Evolutionary conservation across 2,797 vertebrate species (phyloP).

Genomic region (Siniperca obscura): DNA sequence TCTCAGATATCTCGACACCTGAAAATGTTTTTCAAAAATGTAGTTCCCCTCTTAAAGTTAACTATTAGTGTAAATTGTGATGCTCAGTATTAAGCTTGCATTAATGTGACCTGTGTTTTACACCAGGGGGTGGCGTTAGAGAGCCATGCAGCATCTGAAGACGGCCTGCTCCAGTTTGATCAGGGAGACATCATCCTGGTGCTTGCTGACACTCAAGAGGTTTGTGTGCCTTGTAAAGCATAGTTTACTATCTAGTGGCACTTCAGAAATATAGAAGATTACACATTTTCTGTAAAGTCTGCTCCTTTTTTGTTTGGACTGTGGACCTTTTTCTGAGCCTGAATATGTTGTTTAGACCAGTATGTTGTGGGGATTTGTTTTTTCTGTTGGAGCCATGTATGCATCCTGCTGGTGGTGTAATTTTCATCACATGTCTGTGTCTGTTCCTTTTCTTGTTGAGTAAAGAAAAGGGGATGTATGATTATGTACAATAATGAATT

Average conservation of each 20-base stretch:
- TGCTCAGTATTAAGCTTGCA: background rate
- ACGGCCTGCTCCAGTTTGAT: constrained; percentile 75
- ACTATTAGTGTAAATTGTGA: background rate
- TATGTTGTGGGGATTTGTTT: background rate
- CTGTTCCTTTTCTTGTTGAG: background rate
- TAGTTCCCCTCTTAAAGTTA: background rate
- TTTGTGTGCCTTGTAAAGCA: constrained; percentile 40
- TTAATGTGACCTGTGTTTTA: constrained; percentile 14
- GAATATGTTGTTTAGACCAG: background rate
- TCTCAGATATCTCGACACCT: background rate
- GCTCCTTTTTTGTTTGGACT: background rate
- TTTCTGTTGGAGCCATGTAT: background rate
- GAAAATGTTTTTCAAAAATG: background rate
- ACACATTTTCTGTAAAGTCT: constrained; percentile 10
- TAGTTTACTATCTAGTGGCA: constrained; percentile 7
- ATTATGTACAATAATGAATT: too few species aligned
- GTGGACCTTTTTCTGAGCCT: background rate
- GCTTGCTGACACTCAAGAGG: constrained; percentile 64
- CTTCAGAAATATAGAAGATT: background rate
- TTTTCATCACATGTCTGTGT: background rate
- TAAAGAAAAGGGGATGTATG: too few species aligned
- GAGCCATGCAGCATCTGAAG: constrained; percentile 69
- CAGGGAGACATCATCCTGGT: constrained; percentile 82
- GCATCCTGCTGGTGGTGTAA: background rate
- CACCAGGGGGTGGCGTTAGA: constrained; percentile 80